phyloP scores from a whole-genome alignment of 1,140 invertebrate genomes.

The Sesamia nonagrioides region DNA sequence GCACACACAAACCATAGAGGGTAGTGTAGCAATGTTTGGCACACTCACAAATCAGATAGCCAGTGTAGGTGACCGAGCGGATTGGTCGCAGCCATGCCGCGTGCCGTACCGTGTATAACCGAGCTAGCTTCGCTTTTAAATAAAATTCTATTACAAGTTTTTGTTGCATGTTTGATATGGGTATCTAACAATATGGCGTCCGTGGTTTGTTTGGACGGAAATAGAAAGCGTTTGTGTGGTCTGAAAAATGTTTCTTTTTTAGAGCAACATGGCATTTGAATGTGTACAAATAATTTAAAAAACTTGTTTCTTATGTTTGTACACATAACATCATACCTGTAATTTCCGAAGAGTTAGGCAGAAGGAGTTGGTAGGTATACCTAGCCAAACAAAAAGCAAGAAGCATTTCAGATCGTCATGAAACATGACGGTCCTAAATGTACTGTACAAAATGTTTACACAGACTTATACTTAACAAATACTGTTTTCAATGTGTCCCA shows the following conservation, averaged over 20 bases:
- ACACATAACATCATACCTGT: too few species aligned
- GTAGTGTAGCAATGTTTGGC: constrained; percentile 12
- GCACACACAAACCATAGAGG: not conserved
- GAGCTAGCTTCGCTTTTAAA: not conserved
- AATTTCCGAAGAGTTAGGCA: too few species aligned
- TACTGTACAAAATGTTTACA: too few species aligned
- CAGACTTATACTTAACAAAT: too few species aligned
- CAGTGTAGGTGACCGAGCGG: constrained; percentile 16
- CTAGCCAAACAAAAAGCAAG: too few species aligned
- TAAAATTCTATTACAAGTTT: not conserved
- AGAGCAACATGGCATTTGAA: not conserved
- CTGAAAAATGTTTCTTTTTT: not conserved
- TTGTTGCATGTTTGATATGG: constrained; percentile 4
- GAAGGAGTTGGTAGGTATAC: too few species aligned
- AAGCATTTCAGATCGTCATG: too few species aligned
- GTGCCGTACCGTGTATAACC: not conserved
- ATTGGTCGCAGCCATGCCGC: not conserved
- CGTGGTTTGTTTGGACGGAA: not conserved
- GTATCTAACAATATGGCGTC: not conserved
- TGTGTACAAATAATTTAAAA: not conserved
- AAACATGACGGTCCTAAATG: too few species aligned
- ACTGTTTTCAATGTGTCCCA: too few species aligned
- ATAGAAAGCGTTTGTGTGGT: not conserved
- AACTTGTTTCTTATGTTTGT: too few species aligned
- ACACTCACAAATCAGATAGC: constrained; percentile 18